Conservation (phyloP, 2,888 invertebrate genomes). For the Apeira syringaria region DNA sequence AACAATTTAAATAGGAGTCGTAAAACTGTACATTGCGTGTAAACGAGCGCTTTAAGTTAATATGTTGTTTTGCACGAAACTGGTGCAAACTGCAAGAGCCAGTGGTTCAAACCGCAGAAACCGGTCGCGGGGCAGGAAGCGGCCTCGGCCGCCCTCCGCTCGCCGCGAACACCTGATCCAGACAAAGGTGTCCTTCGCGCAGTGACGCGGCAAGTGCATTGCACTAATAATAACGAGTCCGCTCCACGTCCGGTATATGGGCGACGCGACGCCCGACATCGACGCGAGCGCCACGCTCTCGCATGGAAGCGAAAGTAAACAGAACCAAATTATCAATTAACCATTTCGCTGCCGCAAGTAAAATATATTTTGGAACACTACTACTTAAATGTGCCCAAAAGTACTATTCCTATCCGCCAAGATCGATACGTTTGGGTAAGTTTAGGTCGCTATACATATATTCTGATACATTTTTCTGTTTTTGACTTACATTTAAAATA, state of each 20-base stretch:
- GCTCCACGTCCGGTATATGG: slow-evolving; percentile 71
- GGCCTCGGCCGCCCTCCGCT: slow-evolving; percentile 60
- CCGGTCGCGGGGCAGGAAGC: slow-evolving; percentile 80
- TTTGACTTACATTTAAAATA: too few relatives aligned
- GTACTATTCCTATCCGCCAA: too few relatives aligned
- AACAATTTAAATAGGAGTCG: slow-evolving; percentile 20
- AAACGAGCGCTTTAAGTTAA: slow-evolving; percentile 50
- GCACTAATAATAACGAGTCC: slow-evolving; percentile 71
- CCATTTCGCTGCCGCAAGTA: too few relatives aligned
- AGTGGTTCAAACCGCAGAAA: slow-evolving; percentile 77
- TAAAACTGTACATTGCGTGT: slow-evolving; percentile 24
- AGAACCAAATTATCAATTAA: too few relatives aligned
- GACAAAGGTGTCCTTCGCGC: slow-evolving; percentile 79
- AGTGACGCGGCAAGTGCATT: slow-evolving; percentile 79
- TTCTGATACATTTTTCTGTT: too few relatives aligned
- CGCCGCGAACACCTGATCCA: slow-evolving; percentile 70
- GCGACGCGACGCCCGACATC: too few relatives aligned
- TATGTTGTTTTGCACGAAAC: slow-evolving; percentile 68
- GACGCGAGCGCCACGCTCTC: too few relatives aligned
- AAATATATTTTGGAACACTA: too few relatives aligned
- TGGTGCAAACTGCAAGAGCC: slow-evolving; percentile 76
- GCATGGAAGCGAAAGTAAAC: too few relatives aligned
- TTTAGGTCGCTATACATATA: too few relatives aligned
- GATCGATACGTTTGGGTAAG: too few relatives aligned
- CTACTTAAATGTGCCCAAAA: too few relatives aligned